A percentile compares a stretch with the other conserved stretches of the same genome.
phyloP scores from a whole-genome alignment of 2,888 invertebrate species.

The Drosophila koepferae region DNA sequence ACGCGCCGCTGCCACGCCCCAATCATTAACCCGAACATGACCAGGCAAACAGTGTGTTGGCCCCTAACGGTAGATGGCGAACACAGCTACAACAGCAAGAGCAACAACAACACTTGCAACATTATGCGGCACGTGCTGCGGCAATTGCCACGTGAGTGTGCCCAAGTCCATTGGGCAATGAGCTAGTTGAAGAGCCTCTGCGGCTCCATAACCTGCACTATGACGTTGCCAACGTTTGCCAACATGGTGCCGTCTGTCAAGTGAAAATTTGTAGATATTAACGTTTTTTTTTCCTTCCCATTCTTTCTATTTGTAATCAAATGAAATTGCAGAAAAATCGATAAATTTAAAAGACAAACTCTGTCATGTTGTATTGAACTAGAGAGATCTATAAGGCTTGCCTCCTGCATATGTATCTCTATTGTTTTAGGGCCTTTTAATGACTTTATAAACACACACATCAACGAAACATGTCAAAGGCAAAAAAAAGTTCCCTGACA shows the following conservation, averaged over 20 bases:
- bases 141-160: conserved; percentile 62
- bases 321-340: conserved; percentile 80
- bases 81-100: conserved; percentile 9
- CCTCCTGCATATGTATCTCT: not conserved
- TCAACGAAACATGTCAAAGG: conserved; percentile 38
- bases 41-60: conserved; percentile 60
- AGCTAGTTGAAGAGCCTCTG: conserved; percentile 36
- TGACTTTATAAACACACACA: conserved; percentile 74
- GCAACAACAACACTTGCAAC: conserved; percentile 46
- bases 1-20: conserved; percentile 72
- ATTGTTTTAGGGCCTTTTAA: conserved; percentile 40
- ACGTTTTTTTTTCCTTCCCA: conserved; percentile 54
- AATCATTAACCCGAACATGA: conserved; percentile 78
- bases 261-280: conserved; percentile 83
- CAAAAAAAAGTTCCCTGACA: conserved; percentile 9
- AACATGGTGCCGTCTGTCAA: conserved; percentile 52
- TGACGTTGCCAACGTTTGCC: conserved; percentile 52
- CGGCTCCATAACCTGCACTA: conserved; percentile 24
- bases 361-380: conserved; percentile 34
- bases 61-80: conserved; percentile 68
- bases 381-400: not conserved
- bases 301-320: conserved; percentile 59
- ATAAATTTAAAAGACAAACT: conserved; percentile 53
- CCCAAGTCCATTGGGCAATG: conserved; percentile 38
- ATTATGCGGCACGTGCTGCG: conserved; percentile 73